Conservation (phyloP, 1,140 invertebrate genomes). For the Dinothrombium tinctorium region DNA sequence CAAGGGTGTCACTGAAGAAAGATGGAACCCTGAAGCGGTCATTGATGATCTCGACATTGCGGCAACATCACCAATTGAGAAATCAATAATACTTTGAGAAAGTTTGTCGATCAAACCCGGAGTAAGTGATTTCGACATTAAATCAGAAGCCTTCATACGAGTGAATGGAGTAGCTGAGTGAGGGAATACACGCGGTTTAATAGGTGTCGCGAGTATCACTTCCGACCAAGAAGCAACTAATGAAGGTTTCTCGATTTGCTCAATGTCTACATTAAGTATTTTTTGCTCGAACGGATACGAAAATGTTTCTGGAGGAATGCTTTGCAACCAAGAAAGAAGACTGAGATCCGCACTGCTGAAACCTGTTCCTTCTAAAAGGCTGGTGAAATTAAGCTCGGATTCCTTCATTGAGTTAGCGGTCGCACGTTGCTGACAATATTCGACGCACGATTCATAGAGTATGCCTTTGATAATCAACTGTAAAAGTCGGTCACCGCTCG, state of each 20-base stretch:
- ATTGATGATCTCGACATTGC: slow-evolving; percentile 27
- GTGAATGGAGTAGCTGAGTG: slow-evolving; percentile 75
- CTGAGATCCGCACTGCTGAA: slow-evolving; percentile 72
- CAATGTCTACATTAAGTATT: slow-evolving; percentile 65
- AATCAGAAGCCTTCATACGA: slow-evolving; percentile 58
- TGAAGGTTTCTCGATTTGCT: slow-evolving; percentile 55
- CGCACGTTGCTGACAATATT: slow-evolving; percentile 80
- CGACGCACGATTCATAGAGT: slow-evolving; percentile 84
- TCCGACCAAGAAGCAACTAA: slow-evolving; percentile 89
- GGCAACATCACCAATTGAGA: slow-evolving; percentile 31
- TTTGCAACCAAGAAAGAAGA: slow-evolving; percentile 76
- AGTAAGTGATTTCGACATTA: slow-evolving; percentile 72
- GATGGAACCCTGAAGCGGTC: slow-evolving; percentile 43
- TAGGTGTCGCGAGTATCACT: slow-evolving; percentile 81
- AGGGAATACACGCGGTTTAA: slow-evolving; percentile 76
- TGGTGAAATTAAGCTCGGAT: slow-evolving; percentile 37
- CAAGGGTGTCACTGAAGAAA: slow-evolving; percentile 17
- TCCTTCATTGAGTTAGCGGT: slow-evolving; percentile 24
- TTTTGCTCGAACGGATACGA: slow-evolving; percentile 80
- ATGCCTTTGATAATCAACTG: slow-evolving; percentile 75
- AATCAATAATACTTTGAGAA: slow-evolving; percentile 26
- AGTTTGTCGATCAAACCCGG: slow-evolving; percentile 40
- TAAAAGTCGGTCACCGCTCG: slow-evolving; percentile 65
- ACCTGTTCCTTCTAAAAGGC: slow-evolving; percentile 40
- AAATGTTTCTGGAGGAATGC: slow-evolving; percentile 66